phyloP scores from a whole-genome alignment of 2,888 invertebrate species.

The Notodromas monacha region DNA sequence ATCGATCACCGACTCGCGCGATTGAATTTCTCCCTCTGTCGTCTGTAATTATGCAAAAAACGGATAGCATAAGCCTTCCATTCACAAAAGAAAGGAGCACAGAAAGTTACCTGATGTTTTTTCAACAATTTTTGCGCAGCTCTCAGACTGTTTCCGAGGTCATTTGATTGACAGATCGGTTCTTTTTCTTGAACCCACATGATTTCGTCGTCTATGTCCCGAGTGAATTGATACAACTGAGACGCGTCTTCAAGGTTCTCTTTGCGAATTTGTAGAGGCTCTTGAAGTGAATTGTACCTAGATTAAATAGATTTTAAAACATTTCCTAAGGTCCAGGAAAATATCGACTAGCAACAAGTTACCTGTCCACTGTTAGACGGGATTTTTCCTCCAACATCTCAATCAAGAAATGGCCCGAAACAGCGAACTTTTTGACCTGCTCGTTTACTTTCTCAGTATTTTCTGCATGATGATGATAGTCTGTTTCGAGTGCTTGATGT shows the following conservation, averaged over 20 bases:
- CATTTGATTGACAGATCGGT: conserved; percentile 30
- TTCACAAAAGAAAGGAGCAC: neutral
- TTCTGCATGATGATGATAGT: conserved; percentile 48
- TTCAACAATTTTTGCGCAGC: conserved; percentile 65
- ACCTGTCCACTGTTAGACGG: too few relatives aligned
- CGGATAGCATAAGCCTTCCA: conserved; percentile 1
- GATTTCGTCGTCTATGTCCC: conserved; percentile 70
- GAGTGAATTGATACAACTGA: conserved; percentile 49
- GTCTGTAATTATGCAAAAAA: conserved; percentile 19
- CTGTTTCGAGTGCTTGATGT: conserved; percentile 39
- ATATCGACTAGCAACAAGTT: too few relatives aligned
- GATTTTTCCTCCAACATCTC: conserved; percentile 51
- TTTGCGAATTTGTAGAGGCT: conserved; percentile 58
- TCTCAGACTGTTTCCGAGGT: conserved; percentile 27
- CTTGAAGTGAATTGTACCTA: conserved; percentile 43
- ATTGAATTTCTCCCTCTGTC: conserved; percentile 53
- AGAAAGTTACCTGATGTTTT: conserved; percentile 37
- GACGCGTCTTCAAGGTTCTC: conserved; percentile 74
- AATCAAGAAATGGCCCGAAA: conserved; percentile 58
- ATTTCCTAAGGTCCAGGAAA: too few relatives aligned
- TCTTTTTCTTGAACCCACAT: conserved; percentile 58
- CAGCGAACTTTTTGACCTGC: conserved; percentile 28
- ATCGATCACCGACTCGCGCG: conserved; percentile 50
- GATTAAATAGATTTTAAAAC: conserved; percentile 8
- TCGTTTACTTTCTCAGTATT: too few relatives aligned